These are phyloP conservation scores for Tinea pellionella DNA, from an alignment of 2,888 invertebrate species.

Conservation along the genomic window DNA sequence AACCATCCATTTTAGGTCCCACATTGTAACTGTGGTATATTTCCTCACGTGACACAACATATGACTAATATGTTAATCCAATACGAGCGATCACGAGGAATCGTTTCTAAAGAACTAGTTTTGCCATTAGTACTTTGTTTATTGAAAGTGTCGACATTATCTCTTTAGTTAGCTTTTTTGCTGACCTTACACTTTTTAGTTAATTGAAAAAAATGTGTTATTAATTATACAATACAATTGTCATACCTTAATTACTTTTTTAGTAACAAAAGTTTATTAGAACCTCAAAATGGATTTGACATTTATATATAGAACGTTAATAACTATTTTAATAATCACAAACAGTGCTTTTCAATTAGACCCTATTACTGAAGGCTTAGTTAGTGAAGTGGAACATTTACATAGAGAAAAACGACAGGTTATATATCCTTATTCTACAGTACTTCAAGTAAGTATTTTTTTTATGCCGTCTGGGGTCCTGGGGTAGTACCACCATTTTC, in stretches of 20 bases:
- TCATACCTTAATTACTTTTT: no score
- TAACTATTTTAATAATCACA: neutral
- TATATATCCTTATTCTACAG: conserved; percentile 17
- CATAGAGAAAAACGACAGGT: conserved; percentile 16
- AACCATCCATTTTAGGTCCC: conserved; percentile 1
- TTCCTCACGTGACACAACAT: conserved; percentile 2
- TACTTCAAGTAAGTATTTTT: conserved; percentile 17
- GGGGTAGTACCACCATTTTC: no score
- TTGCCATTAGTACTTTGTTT: neutral
- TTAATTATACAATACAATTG: no score
- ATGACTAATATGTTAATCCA: conserved; percentile 8
- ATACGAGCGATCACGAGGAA: conserved; percentile 6
- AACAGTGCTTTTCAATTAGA: neutral
- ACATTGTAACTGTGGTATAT: neutral
- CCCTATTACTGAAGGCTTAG: neutral
- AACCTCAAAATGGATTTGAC: neutral
- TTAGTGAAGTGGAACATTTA: neutral
- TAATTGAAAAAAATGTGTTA: no score
- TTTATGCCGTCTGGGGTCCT: no score
- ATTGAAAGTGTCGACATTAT: neutral
- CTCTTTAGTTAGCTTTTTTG: no score
- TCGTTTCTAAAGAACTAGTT: neutral
- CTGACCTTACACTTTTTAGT: no score
- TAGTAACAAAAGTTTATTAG: no score
- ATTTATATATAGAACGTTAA: neutral